Evolutionary conservation across 2,113 vertebrate species (phyloP).

Genomic region (Amblyornis subalaris): DNA sequence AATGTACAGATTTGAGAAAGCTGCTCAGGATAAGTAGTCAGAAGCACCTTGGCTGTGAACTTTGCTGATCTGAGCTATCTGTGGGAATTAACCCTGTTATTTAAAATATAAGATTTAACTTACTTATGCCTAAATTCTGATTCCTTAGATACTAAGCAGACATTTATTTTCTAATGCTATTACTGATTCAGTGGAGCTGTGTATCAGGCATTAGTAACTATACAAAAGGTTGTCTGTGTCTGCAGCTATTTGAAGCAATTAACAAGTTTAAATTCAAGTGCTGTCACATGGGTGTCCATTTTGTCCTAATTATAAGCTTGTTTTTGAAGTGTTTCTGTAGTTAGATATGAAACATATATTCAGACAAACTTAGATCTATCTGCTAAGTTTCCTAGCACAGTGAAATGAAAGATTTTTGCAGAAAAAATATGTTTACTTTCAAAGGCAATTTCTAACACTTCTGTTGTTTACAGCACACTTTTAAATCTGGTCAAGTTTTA

Average conservation of each 20-base stretch:
- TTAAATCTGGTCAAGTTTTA: neutral
- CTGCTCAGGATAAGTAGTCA: neutral
- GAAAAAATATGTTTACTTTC: neutral
- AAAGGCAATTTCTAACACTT: neutral
- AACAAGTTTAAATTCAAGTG: neutral
- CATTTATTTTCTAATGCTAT: neutral
- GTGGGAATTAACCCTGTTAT: neutral
- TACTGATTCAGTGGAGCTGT: neutral
- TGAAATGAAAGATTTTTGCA: neutral
- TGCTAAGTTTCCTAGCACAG: neutral
- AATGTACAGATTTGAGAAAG: neutral
- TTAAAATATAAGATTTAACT: neutral
- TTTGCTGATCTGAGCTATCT: neutral
- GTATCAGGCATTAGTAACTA: neutral
- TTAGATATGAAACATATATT: neutral
- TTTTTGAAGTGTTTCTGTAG: neutral
- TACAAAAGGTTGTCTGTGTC: neutral
- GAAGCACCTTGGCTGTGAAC: neutral
- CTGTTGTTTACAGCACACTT: neutral
- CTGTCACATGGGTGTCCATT: neutral
- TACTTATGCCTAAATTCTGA: neutral
- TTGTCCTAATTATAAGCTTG: neutral
- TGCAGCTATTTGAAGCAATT: neutral
- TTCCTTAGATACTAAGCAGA: neutral
- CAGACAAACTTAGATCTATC: neutral